phyloP scores from a whole-genome alignment of 2,888 invertebrate genomes.

The Elgonia sp. region DNA sequence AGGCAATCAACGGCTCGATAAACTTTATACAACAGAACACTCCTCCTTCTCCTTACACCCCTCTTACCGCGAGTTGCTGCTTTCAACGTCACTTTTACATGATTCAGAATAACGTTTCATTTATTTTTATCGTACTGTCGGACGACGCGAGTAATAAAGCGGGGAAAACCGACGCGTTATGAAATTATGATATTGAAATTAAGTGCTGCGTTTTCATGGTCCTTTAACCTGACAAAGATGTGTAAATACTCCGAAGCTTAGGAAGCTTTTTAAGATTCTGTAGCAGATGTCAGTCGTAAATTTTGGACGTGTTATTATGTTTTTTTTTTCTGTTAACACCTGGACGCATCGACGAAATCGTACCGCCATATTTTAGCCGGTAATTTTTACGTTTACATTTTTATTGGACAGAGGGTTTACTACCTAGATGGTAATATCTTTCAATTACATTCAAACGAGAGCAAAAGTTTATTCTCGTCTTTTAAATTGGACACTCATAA shows the following conservation, averaged over 20 bases:
- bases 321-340: slow-evolving; percentile 43
- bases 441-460: slow-evolving; percentile 56
- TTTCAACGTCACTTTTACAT: slow-evolving; percentile 50
- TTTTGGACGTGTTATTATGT: slow-evolving; percentile 69
- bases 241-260: slow-evolving; percentile 46
- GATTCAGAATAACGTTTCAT: slow-evolving; percentile 58
- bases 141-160: slow-evolving; percentile 30
- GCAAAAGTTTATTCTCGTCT: too few species aligned
- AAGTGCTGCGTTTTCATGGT: slow-evolving; percentile 52
- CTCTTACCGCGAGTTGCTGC: not conserved
- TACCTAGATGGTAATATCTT: slow-evolving; percentile 36
- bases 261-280: slow-evolving; percentile 59
- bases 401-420: slow-evolving; percentile 34
- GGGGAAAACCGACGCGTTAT: slow-evolving; percentile 41
- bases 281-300: slow-evolving; percentile 69
- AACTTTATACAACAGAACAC: slow-evolving; percentile 42
- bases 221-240: slow-evolving; percentile 53
- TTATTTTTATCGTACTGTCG: slow-evolving; percentile 50
- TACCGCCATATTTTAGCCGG: not conserved
- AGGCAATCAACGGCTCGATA: slow-evolving; percentile 66
- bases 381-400: slow-evolving; percentile 43
- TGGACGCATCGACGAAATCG: slow-evolving; percentile 10
- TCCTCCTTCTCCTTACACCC: not conserved
- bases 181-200: slow-evolving; percentile 69
- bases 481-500: too few species aligned